Conservation (phyloP, 2,888 invertebrate genomes). For the Eumerus sabulonum region DNA sequence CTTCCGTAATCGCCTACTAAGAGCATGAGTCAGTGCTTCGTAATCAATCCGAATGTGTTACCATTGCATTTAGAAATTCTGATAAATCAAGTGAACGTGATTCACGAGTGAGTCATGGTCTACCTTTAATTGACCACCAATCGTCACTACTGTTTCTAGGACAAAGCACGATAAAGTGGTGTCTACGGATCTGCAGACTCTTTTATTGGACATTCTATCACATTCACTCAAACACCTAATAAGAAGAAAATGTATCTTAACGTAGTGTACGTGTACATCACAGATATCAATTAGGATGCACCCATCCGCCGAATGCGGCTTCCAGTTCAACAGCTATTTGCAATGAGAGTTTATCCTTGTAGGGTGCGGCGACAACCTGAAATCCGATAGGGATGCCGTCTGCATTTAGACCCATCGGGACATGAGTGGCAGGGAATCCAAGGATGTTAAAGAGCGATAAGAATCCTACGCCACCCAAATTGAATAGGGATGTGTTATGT, state of each 20-base stretch:
- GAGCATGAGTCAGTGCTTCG: slow-evolving; percentile 58
- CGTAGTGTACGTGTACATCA: slow-evolving; percentile 4
- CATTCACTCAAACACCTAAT: slow-evolving; percentile 54
- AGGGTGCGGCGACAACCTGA: slow-evolving; percentile 87
- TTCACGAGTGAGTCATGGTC: slow-evolving; percentile 53
- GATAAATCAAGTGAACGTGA: slow-evolving; percentile 29
- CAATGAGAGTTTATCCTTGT: slow-evolving; percentile 89
- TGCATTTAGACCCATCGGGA: slow-evolving; percentile 84
- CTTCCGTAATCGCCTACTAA: slow-evolving; percentile 18
- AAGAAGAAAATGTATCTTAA: slow-evolving; percentile 30
- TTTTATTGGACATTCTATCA: slow-evolving; percentile 50
- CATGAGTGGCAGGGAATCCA: slow-evolving; percentile 87
- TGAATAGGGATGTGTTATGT: slow-evolving; percentile 83
- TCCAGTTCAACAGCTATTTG: slow-evolving; percentile 90
- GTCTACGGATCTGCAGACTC: slow-evolving; percentile 26
- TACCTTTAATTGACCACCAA: slow-evolving; percentile 33
- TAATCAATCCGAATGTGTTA: slow-evolving; percentile 29
- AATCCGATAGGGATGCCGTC: slow-evolving; percentile 87
- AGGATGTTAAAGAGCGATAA: slow-evolving; percentile 81
- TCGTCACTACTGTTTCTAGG: slow-evolving; percentile 23
- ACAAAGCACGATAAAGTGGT: not conserved
- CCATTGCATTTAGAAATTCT: slow-evolving; percentile 26
- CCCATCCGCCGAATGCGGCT: slow-evolving; percentile 90
- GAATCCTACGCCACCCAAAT: slow-evolving; percentile 74
- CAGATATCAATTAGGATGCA: slow-evolving; percentile 78